Base-by-base conservation (phyloP, 2,888 invertebrate genomes). In the Melitaea athalia region DNA sequence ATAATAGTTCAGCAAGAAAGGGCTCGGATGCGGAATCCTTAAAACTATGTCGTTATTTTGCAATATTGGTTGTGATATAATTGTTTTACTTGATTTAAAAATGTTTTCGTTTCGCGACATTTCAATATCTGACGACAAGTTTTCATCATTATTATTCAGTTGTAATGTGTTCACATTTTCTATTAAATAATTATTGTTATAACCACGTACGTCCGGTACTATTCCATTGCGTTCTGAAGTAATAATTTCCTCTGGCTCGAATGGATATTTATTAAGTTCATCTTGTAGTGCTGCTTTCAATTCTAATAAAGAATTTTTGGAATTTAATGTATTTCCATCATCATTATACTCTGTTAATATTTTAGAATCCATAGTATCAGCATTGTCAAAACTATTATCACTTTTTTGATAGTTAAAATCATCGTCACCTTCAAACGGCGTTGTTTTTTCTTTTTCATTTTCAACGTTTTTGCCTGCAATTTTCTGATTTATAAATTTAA, bases 91-190 rank as follows among this genome's bases (percentile, higher is more conserved):
- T 50, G 50, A 50, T 15, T 38, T 57, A 8, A 38, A 38, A 31
- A 38, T 38, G 14, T 38, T 49, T 3, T 61, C 57, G 7, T 57
- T 42, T 50, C 66, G 53, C 5, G 49, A 15, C 63, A 52, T 57
- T 42, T 72, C 73, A 4, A 59, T 65, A 31, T 71, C 47, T 10
- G 74, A 69, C n/a, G 70, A 45, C 12, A 76, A 59, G 24, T 60
- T 64, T 47, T 71, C 55, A 55, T 73, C 63, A 11, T 65, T 68
- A 57, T 69, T 63, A 15, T 67, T 64, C 24, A 63, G 31, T 0
- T 12, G 53, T 64, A 66, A 49, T 5, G 43, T 14, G 38, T 55
- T 47, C 7, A 55, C 17, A 4, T 10, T 53, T 61, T 17, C 52
- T 38, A 5, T 5, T 8, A 38, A 7, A 38, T 7, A 38, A 38